phyloP scores from a whole-genome alignment of 30 jellyfish, hydroid and myxozoan species.

The Turritopsis dohrnii region DNA sequence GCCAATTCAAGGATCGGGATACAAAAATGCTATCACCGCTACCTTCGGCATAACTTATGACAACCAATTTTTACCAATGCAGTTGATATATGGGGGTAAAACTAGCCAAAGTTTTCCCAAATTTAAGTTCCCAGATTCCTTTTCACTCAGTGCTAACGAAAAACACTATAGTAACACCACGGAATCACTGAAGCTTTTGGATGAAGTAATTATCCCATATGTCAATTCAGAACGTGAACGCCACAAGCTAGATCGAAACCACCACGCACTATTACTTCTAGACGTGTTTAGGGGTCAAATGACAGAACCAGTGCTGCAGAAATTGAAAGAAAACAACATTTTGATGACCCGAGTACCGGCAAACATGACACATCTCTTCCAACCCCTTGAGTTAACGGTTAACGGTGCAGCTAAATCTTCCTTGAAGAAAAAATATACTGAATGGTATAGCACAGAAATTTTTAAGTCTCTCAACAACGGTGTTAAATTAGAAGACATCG shows the following conservation, averaged over 20 bases:
- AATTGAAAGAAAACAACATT: conserved; percentile 1
- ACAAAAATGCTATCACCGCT: not conserved
- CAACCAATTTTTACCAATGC: not conserved
- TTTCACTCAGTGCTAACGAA: conserved; percentile 12
- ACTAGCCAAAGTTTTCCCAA: not conserved
- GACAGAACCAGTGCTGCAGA: conserved; percentile 2
- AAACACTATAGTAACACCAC: conserved; percentile 19
- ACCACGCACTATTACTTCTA: not conserved
- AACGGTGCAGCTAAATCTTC: conserved; percentile 9
- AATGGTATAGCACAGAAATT: conserved; percentile 12
- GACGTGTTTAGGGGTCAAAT: conserved; percentile 12
- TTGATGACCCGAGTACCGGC: conserved; percentile 11
- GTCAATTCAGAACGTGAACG: not conserved
- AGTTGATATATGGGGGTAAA: conserved; percentile 13
- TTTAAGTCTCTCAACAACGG: not conserved
- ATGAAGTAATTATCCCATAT: not conserved
- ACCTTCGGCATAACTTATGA: not conserved
- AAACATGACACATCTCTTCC: conserved; percentile 18
- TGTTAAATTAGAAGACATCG: not conserved
- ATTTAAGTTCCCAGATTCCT: not conserved
- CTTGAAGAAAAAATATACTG: conserved; percentile 15
- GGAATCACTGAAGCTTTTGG: conserved; percentile 15
- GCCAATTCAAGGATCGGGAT: not conserved
- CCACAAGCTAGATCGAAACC: not conserved
- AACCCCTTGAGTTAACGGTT: conserved; percentile 11